Evolutionary conservation across 1,140 invertebrate genomes (phyloP).

Genomic region (Drosophila fuyamai): DNA sequence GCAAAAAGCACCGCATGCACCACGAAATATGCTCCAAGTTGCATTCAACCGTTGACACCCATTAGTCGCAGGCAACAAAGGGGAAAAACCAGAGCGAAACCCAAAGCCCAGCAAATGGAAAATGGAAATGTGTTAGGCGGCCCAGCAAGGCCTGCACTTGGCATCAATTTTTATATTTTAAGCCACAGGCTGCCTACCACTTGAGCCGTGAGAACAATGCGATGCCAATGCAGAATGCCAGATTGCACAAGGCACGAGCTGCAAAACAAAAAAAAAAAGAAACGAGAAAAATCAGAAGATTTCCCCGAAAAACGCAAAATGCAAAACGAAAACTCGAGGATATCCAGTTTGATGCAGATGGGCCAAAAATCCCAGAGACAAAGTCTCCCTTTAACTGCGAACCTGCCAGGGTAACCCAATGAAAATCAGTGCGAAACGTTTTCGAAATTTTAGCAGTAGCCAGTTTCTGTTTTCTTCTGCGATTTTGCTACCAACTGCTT

Average conservation of each 20-base stretch:
- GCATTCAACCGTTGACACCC: constrained; percentile 77
- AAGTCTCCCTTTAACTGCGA: constrained; percentile 28
- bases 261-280: constrained; percentile 11
- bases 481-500: constrained; percentile 43
- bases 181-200: constrained; percentile 75
- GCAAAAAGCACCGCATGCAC: constrained; percentile 30
- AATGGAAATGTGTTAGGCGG: constrained; percentile 56
- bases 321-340: constrained; percentile 37
- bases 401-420: constrained; percentile 56
- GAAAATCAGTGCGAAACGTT: constrained; percentile 70
- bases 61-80: constrained; percentile 57
- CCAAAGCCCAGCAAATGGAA: constrained; percentile 31
- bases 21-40: constrained; percentile 75
- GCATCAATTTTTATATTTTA: constrained; percentile 82
- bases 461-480: constrained; percentile 17
- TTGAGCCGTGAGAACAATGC: constrained; percentile 75
- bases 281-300: constrained; percentile 1
- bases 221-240: constrained; percentile 69
- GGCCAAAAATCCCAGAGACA: constrained; percentile 43
- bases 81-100: constrained; percentile 19
- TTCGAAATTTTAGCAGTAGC: constrained; percentile 61
- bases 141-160: constrained; percentile 72
- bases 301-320: constrained; percentile 45
- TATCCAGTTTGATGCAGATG: constrained; percentile 48
- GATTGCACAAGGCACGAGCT: constrained; percentile 49